Evolutionary conservation across 2,113 vertebrate species (phyloP).

Genomic region (Regulus satrapa): DNA sequence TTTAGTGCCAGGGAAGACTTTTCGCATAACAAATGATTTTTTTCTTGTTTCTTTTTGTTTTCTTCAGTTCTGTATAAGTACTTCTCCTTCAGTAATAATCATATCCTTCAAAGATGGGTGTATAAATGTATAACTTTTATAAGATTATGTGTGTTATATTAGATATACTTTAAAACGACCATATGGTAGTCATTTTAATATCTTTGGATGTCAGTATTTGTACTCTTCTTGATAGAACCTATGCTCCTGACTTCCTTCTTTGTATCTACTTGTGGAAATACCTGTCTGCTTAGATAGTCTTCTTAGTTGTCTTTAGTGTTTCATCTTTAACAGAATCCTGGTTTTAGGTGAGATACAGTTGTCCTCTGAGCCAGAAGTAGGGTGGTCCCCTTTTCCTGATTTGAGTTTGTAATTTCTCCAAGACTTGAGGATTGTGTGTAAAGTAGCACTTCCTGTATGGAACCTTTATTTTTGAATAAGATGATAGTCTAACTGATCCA

Average conservation of each 20-base stretch:
- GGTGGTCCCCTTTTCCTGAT: neutral
- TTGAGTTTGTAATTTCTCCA: neutral
- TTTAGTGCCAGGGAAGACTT: neutral
- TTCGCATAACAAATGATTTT: neutral
- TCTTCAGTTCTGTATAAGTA: neutral
- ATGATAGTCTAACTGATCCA: neutral
- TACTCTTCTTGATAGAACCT: neutral
- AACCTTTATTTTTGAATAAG: neutral
- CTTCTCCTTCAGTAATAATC: neutral
- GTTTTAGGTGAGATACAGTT: neutral
- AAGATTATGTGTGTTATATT: neutral
- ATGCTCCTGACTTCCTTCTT: neutral
- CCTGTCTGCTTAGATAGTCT: neutral
- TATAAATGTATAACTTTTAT: neutral
- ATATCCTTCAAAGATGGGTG: neutral
- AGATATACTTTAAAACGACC: neutral
- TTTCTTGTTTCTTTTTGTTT: neutral
- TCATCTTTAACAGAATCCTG: neutral
- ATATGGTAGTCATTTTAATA: accelerated
- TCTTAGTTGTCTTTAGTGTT: neutral
- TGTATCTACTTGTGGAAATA: neutral
- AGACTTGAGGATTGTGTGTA: neutral
- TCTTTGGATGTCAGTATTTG: neutral
- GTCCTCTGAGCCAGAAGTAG: neutral
- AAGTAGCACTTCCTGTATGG: neutral